Evolutionary conservation across 2,797 vertebrate species (phyloP).

Genomic region (Girardinus metallicus): DNA sequence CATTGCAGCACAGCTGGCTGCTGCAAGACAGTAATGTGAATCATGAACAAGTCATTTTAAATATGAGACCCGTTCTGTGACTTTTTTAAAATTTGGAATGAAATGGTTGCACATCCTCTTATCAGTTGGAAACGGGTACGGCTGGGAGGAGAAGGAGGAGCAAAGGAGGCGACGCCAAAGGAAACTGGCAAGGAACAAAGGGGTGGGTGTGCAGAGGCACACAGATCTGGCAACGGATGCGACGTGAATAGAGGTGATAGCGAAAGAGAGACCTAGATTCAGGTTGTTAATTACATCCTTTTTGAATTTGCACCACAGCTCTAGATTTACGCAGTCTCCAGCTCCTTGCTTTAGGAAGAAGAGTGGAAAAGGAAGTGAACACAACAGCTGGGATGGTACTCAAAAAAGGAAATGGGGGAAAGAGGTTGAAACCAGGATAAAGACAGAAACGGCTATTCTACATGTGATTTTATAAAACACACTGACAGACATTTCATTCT

Average conservation of each 20-base stretch:
- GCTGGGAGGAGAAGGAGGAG: slow-evolving; percentile 5
- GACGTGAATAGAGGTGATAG: slow-evolving; percentile 5
- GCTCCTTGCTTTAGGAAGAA: background rate
- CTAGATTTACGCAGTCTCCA: background rate
- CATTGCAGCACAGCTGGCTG: background rate
- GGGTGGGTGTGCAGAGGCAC: background rate
- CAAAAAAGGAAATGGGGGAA: slow-evolving; percentile 1
- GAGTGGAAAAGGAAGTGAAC: background rate
- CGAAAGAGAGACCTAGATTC: background rate
- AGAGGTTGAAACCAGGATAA: slow-evolving; percentile 12
- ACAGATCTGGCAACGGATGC: slow-evolving; percentile 18
- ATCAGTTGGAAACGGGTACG: slow-evolving; percentile 15
- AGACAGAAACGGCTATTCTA: slow-evolving; percentile 2
- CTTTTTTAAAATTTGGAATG: background rate
- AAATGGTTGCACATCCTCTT: slow-evolving; percentile 2
- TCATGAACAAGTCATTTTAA: background rate
- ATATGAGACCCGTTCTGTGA: background rate
- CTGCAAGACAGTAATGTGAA: background rate
- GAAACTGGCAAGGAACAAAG: slow-evolving; percentile 2
- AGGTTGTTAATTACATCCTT: slow-evolving; percentile 35
- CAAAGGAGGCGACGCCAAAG: background rate
- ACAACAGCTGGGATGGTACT: background rate
- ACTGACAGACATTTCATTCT: slow-evolving; percentile 19
- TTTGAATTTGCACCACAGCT: slow-evolving; percentile 6
- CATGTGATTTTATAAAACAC: slow-evolving; percentile 32